A percentile compares a stretch with the other conserved stretches of the same genome.
Evolutionary conservation across 1,140 invertebrate genomes (phyloP).

Genomic region (Scylla paramamosain): DNA sequence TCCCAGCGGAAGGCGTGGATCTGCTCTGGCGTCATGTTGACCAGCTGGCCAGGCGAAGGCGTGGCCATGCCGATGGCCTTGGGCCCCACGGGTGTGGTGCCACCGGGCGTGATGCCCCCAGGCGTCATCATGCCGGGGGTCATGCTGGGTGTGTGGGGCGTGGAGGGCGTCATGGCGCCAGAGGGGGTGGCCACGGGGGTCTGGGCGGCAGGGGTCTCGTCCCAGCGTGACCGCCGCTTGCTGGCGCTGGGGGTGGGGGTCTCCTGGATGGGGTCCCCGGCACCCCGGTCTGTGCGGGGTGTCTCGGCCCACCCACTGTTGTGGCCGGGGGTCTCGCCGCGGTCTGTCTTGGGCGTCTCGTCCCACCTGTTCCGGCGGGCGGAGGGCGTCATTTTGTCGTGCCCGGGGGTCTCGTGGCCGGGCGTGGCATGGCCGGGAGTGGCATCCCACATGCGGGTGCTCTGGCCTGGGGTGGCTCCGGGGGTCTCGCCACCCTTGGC

Average conservation of each 20-base stretch:
- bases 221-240: constrained; percentile 95
- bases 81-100: constrained; percentile 94
- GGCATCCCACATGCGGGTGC: constrained; percentile 95
- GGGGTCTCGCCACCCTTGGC: constrained; percentile 92
- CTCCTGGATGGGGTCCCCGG: constrained; percentile 91
- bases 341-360: constrained; percentile 98
- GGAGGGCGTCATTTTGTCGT: constrained; percentile 87
- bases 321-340: constrained; percentile 97
- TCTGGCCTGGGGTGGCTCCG: constrained; percentile 90
- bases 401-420: constrained; percentile 92
- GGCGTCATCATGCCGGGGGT: constrained; percentile 86
- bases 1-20: constrained; percentile 99
- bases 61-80: constrained; percentile 99
- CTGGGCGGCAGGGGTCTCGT: constrained; percentile 91
- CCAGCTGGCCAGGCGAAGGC: constrained; percentile 94
- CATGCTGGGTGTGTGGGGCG: constrained; percentile 84
- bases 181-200: constrained; percentile 79
- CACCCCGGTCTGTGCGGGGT: constrained; percentile 92
- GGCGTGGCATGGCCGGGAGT: constrained; percentile 95
- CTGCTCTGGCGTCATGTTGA: constrained; percentile 99
- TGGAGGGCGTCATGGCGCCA: constrained; percentile 78
- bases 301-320: constrained; percentile 98
- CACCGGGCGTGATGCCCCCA: constrained; percentile 86
- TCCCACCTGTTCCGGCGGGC: constrained; percentile 98
- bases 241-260: constrained; percentile 95